Evolutionary conservation across 2,797 vertebrate genomes (phyloP), one percentile per base, ranked within the genome.

Genomic region (Acipenser ruthenus): DNA sequence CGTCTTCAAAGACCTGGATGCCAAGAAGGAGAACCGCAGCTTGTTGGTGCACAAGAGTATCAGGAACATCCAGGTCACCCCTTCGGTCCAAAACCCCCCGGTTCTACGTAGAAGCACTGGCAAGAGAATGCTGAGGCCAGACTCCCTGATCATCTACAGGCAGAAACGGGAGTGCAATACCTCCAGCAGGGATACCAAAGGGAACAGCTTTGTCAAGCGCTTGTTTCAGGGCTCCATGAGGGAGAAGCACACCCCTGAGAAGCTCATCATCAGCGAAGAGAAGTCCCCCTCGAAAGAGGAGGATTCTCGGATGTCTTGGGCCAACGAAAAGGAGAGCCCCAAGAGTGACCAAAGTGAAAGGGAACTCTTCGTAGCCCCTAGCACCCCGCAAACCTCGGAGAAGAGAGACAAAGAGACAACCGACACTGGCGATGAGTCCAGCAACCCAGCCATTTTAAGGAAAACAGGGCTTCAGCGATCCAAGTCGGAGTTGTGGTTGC

Each of bases 61-160:
- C 49, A 80, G 82, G 50, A 74, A 82, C 79, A 67, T 77, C 65
- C 66, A 83, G 67, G 6, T 77, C 61, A 71, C 76, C 65, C 23
- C 80, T 69, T 2, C 87, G 74, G 84, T 87, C 0, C 11, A 86
- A 0, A 91, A 87, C 8, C 85, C 89, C 1, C 90, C 87, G 0
- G 72, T 90, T 0, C 79, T 89, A 69, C 88, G 93, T 60, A 84
- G 93, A 65, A 82, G 89, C 53, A 91, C 87, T 0, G 80, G 92
- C 67, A 87, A 93, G 69, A 89, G 94, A 49, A 84, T 90, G 83
- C 83, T 95, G 71, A 86, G 96, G 69, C 95, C 96, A 0, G 96
- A 98, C 79, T 96, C 96, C 0, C 90, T 99, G 8, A 70, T 99
- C 73, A 97, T 97, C 78, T 98, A 98, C 80, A 86, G 95, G 56